Percentiles rank a stretch among this genome's conserved stretches.
Evolutionary conservation across 1,140 invertebrate genomes (phyloP).

Genomic region (Geopemphigus sp.): DNA sequence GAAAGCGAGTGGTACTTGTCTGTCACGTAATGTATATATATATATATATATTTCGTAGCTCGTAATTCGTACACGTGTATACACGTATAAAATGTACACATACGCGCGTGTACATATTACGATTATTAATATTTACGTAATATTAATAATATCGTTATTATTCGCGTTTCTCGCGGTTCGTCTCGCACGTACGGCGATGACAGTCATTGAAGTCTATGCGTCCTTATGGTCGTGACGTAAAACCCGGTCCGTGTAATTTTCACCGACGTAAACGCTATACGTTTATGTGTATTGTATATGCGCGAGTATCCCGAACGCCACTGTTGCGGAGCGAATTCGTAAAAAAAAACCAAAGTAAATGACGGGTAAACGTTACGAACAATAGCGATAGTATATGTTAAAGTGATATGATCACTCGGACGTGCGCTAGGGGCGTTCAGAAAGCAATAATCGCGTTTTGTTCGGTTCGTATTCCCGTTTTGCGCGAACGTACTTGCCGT

Average conservation of each 20-base stretch:
- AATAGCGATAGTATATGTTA: neutral
- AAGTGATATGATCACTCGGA: neutral
- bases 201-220: neutral
- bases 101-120: neutral
- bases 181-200: conserved; percentile 35
- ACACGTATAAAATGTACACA: no score
- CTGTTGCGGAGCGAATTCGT: neutral
- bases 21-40: no score
- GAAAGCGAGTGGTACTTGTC: no score
- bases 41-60: no score
- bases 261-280: conserved; percentile 1
- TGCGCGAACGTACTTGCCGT: neutral
- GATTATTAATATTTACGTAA: neutral
- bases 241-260: conserved; percentile 11
- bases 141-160: neutral
- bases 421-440: neutral
- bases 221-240: conserved; percentile 13
- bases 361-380: neutral
- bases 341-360: neutral
- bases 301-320: neutral
- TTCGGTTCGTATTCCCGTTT: neutral
- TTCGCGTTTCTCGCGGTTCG: conserved; percentile 16
- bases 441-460: neutral
- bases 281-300: neutral
- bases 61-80: no score